Base-by-base conservation (phyloP, 2,888 invertebrate genomes). In the Diloba caeruleocephala region DNA sequence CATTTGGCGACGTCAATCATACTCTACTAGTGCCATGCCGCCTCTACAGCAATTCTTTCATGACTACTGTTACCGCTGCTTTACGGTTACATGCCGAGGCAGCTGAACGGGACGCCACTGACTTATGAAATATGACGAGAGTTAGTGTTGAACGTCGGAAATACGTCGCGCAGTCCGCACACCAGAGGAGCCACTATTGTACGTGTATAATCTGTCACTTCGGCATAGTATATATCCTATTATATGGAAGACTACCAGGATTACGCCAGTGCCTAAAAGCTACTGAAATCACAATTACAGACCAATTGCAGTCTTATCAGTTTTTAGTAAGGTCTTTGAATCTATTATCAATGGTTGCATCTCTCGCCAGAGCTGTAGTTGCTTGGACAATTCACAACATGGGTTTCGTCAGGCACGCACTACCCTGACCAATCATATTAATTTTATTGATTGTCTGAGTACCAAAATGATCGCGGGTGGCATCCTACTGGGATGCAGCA, bases 251-350 rank as follows among this genome's bases (percentile, higher is more conserved):
- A 12, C 26, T 9, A 33, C 33, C 15, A 25, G 33, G 14, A 31
- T 41, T 9, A 41, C 41, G 1, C 41, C 41, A 1, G 41, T 41
- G 7, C 41, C 41, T 6, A 41, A 41, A 23, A 13, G 21, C 41
- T 2, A 17, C 31, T 14, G 41, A 41, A 5, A 10, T 41, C 19
- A 41, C 41, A 41, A 31, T 10, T 21, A 9, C 13, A 23, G 15
- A 17, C 15, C 32, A 9, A 32, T 32, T 3, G 32, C 32, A 9
- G 15, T 32, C 4, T 32, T 32, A 9, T 32, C 32, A 15, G 32
- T 32, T 3, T 15, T 32, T 32, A 15, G 15, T 1, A 32, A 32
- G 9, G 9, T 32, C 14, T 32, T 32, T 15, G 32, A 32, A 17
- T 32, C 32, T 3, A 15, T 32, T 15, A 6, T 15, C 15, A 32